A percentile compares a stretch with the other conserved stretches of the same genome.
Conservation (phyloP, 2,113 vertebrate genomes). For the Paramisgurnus dabryanus region DNA sequence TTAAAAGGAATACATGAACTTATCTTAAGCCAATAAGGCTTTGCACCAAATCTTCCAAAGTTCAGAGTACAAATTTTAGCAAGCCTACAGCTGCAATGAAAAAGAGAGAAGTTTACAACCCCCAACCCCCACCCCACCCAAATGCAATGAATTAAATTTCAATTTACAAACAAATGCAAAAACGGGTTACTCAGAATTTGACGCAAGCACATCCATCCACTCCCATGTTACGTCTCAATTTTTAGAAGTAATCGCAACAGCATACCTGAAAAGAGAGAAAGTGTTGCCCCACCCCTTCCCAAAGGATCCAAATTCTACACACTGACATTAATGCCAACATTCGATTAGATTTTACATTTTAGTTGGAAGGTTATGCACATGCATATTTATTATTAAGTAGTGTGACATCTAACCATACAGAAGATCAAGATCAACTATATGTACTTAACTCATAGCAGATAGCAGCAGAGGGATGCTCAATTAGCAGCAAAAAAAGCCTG, state of each 20-base stretch:
- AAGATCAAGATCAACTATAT: conserved; percentile 67
- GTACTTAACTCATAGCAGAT: conserved; percentile 78
- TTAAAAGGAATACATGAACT: conserved; percentile 20
- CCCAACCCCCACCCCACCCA: conserved; percentile 46
- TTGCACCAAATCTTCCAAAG: conserved; percentile 18
- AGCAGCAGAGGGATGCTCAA: conserved; percentile 73
- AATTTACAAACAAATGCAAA: conserved; percentile 45
- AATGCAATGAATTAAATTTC: neutral
- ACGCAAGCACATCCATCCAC: conserved; percentile 56
- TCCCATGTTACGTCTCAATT: conserved; percentile 57
- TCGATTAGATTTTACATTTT: conserved; percentile 53
- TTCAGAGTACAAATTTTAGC: neutral
- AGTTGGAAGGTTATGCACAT: conserved; percentile 74
- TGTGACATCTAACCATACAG: conserved; percentile 67
- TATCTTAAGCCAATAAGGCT: conserved; percentile 32
- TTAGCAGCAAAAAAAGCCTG: conserved; percentile 75
- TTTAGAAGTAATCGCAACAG: conserved; percentile 55
- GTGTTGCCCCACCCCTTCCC: conserved; percentile 62
- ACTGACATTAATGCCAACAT: conserved; percentile 52
- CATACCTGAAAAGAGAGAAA: conserved; percentile 71
- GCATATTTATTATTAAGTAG: conserved; percentile 60
- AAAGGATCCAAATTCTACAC: conserved; percentile 37
- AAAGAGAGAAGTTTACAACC: conserved; percentile 63
- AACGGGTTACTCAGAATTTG: conserved; percentile 37
- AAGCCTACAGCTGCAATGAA: conserved; percentile 45